phyloP scores from a whole-genome alignment of 1,140 invertebrate species.

The Eriosoma lanigerum region DNA sequence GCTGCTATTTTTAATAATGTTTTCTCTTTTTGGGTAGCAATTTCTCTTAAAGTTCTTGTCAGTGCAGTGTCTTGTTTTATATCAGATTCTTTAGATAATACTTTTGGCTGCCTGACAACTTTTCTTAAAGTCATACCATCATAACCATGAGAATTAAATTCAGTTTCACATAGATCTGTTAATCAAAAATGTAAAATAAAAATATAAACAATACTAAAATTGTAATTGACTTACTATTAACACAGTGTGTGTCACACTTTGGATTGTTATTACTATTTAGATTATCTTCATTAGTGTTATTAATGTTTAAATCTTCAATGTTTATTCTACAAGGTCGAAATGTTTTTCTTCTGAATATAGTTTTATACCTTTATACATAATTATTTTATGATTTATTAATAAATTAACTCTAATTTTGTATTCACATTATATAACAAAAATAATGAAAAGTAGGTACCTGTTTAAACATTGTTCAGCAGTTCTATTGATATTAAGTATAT shows the following conservation, averaged over 20 bases:
- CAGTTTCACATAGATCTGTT: conserved; percentile 21
- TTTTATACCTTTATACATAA: conserved; percentile 32
- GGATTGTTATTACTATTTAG: conserved; percentile 13
- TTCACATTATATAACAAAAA: background rate
- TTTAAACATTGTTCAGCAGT: conserved; percentile 44
- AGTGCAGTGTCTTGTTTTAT: conserved; percentile 17
- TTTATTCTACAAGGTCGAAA: conserved; percentile 11
- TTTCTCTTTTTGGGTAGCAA: conserved; percentile 35
- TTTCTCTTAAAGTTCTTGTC: conserved; percentile 19
- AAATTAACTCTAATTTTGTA: background rate
- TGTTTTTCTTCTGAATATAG: conserved; percentile 44
- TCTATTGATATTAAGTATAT: conserved; percentile 35
- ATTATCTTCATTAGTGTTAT: conserved; percentile 3
- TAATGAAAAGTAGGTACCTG: background rate
- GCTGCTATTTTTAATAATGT: conserved; percentile 39
- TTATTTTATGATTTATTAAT: background rate
- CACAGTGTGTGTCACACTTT: conserved; percentile 20
- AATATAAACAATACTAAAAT: background rate
- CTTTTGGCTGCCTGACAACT: background rate
- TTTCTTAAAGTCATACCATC: conserved; percentile 7
- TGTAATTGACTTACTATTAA: background rate
- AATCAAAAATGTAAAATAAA: background rate
- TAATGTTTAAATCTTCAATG: background rate
- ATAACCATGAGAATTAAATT: background rate
- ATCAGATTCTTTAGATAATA: background rate